Conservation (phyloP, 2,797 vertebrate genomes). For the Spinibarbus caldwelli region DNA sequence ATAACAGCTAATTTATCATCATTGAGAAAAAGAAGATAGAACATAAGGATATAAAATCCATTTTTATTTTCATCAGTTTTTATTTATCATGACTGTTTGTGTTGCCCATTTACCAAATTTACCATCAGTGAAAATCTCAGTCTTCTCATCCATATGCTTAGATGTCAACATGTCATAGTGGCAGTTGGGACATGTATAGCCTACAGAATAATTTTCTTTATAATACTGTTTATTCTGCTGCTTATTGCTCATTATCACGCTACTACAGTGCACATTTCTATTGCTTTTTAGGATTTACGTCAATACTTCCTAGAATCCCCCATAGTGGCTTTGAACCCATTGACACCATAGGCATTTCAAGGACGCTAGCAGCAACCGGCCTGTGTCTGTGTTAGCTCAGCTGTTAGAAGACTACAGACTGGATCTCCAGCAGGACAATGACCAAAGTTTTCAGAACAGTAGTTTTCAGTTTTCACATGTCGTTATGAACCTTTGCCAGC, state of each 20-base stretch:
- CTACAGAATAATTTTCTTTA: not conserved
- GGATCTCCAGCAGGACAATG: slow-evolving; percentile 35
- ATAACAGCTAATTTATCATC: not conserved
- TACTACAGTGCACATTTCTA: no score
- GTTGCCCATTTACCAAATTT: not conserved
- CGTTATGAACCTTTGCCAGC: slow-evolving; percentile 46
- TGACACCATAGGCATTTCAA: slow-evolving; percentile 35
- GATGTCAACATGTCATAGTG: not conserved
- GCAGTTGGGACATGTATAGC: not conserved
- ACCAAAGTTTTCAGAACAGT: slow-evolving; percentile 41
- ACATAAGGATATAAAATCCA: not conserved
- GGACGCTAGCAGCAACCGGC: slow-evolving; percentile 16
- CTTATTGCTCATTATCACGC: not conserved
- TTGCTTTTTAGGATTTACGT: slow-evolving; percentile 1
- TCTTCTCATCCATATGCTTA: not conserved
- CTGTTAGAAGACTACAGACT: slow-evolving; percentile 48
- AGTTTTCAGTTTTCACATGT: slow-evolving; percentile 51
- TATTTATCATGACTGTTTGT: not conserved
- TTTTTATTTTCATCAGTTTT: not conserved
- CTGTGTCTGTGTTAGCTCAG: slow-evolving; percentile 62
- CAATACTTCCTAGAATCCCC: slow-evolving; percentile 32
- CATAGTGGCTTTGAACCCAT: slow-evolving; percentile 49
- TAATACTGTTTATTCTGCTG: not conserved
- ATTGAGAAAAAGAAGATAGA: not conserved
- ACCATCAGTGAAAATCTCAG: not conserved